phyloP scores from a whole-genome alignment of 2,888 invertebrate genomes.

The Hypolimnas misippus region DNA sequence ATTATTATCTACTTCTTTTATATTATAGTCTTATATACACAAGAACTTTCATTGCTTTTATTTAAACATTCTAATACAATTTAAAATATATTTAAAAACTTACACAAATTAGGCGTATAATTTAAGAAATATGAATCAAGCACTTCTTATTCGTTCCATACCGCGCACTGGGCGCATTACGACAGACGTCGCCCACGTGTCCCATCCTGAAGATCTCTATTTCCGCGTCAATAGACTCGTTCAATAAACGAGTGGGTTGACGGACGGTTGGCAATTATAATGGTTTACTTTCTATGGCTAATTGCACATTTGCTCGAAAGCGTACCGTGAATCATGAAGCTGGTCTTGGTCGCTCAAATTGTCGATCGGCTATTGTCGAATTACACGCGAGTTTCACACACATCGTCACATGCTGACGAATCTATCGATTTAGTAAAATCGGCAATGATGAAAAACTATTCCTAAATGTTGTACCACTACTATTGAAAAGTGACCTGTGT shows the following conservation, averaged over 20 bases:
- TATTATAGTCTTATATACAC: slow-evolving; percentile 2
- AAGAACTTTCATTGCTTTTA: not conserved
- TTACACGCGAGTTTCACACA: slow-evolving; percentile 36
- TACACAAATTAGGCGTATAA: no score
- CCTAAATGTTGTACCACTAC: no score
- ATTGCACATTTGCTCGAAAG: slow-evolving; percentile 61
- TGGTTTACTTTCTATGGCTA: slow-evolving; percentile 75
- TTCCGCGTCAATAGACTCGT: slow-evolving; percentile 62
- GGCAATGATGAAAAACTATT: no score
- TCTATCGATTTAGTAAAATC: not conserved
- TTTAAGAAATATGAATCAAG: no score
- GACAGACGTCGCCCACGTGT: slow-evolving; percentile 55
- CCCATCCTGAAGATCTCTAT: slow-evolving; percentile 58
- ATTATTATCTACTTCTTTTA: slow-evolving; percentile 1
- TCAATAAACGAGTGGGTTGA: slow-evolving; percentile 67
- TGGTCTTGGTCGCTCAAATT: slow-evolving; percentile 16
- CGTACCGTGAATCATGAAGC: slow-evolving; percentile 53
- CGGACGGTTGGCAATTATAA: slow-evolving; percentile 68
- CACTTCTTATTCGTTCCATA: no score
- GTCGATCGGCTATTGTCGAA: slow-evolving; percentile 34
- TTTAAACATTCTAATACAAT: no score
- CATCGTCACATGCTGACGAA: not conserved
- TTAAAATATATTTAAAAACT: no score
- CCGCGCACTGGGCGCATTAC: no score
- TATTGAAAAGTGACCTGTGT: no score